Base-by-base conservation (phyloP, 2,797 vertebrate species). In the Holocentrus rufus region DNA sequence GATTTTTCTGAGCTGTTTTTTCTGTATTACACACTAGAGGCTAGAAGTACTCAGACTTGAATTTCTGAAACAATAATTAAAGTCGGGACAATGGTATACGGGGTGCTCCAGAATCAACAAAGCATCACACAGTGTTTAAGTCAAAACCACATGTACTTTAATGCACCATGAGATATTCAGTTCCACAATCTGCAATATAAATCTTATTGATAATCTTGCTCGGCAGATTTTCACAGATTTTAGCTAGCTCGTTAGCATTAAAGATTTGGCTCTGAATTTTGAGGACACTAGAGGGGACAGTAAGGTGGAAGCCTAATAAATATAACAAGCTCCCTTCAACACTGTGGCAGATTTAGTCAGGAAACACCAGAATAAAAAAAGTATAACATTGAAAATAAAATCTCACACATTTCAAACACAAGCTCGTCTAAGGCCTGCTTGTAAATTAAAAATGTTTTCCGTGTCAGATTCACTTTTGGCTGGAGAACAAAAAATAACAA, bases 111-210 rank as follows among this genome's bases (percentile, higher is more conserved):
- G 54, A 79, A 68, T 58, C n/a, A 76, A 42, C 60, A 50, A 66
- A 30, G 55, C 56, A 69, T 60, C 68, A 72, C 25, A 69, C 36
- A 56, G 34, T 10, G 63, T 54, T 23, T 1, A 30, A 65, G 7
- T 60, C 53, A 53, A 30, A 61, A 62, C 67, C 52, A 81, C 25
- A 4, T 8, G 49, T 25, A 73, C 49, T 82, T 84, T 60, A 82
- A 79, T 79, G 67, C 42, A 60, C 50, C 14, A 17, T 49, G 25
- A 47, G 34, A 17, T 27, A 52, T 72, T 67, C 11, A 55, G 64
- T 59, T 72, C 46, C 61, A 27, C 50, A 53, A 15, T 74, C 42
- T 58, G 62, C 13, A 42, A 47, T 27, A 15, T 56, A 74, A 53
- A 63, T 65, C 25, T 10, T 13, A 49, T 65, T 56, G 60, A 57